Percentiles rank a stretch among this genome's conserved stretches.
phyloP scores from a whole-genome alignment of 2,797 vertebrate genomes.

The Rhinophrynus dorsalis region DNA sequence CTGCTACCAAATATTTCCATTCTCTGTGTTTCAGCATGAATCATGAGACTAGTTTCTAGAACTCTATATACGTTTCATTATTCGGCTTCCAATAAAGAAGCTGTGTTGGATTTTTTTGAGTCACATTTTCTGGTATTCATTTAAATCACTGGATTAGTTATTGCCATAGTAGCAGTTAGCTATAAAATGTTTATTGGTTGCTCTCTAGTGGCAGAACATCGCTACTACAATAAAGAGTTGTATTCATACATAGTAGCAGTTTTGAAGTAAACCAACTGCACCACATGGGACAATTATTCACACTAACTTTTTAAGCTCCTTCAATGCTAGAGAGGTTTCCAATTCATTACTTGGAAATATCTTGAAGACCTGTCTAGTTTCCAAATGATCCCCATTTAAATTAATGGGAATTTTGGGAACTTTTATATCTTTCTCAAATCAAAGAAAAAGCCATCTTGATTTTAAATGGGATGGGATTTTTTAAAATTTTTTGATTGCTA shows the following conservation, averaged over 20 bases:
- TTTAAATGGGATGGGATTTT: too few relatives aligned
- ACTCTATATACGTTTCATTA: background rate
- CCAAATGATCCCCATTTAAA: too few relatives aligned
- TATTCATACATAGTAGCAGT: background rate
- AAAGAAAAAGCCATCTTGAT: too few relatives aligned
- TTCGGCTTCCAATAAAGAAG: background rate
- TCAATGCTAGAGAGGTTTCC: too few relatives aligned
- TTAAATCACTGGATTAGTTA: background rate
- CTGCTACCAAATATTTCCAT: background rate
- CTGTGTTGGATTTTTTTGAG: background rate
- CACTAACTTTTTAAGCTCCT: too few relatives aligned
- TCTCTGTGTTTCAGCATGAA: background rate
- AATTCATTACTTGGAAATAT: too few relatives aligned
- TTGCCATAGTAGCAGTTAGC: background rate
- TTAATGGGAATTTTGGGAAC: too few relatives aligned
- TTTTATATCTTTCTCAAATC: too few relatives aligned
- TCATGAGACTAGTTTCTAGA: background rate
- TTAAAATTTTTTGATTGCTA: too few relatives aligned
- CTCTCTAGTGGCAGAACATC: slow-evolving; percentile 8
- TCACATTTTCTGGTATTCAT: background rate
- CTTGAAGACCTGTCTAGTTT: too few relatives aligned
- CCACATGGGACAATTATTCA: too few relatives aligned
- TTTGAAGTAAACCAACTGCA: too few relatives aligned
- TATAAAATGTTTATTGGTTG: background rate
- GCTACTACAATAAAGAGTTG: background rate